phyloP scores from a whole-genome alignment of 2,888 invertebrate genomes.

The Blomia tropicalis region DNA sequence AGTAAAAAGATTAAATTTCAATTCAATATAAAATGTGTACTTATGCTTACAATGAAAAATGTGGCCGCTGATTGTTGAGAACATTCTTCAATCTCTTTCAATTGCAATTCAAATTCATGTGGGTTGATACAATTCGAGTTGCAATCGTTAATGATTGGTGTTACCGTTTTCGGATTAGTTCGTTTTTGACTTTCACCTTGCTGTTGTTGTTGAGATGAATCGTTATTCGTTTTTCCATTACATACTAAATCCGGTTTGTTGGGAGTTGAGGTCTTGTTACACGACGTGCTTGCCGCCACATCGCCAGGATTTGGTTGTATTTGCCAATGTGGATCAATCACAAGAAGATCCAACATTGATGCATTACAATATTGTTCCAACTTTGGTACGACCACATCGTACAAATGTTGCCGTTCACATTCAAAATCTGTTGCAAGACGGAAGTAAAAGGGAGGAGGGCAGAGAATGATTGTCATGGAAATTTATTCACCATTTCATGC shows the following conservation, averaged over 20 bases:
- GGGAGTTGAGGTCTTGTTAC: not conserved
- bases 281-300: not conserved
- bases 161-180: not conserved
- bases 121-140: conserved; percentile 29
- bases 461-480: not conserved
- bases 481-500: not conserved
- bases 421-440: conserved; percentile 31
- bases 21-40: not conserved
- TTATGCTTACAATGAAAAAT: conserved; percentile 28
- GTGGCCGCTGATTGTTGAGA: conserved; percentile 27
- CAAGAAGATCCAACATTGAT: conserved; percentile 27
- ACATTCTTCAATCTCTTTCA: conserved; percentile 28
- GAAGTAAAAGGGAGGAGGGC: not conserved
- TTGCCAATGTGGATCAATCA: conserved; percentile 29
- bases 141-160: conserved; percentile 14
- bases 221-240: not conserved
- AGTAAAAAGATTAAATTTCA: not conserved
- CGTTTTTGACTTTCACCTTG: not conserved
- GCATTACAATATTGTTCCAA: conserved; percentile 28
- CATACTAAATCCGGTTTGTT: not conserved
- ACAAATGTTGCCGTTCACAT: conserved; percentile 28
- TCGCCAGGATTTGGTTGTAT: not conserved
- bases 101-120: conserved; percentile 27
- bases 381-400: conserved; percentile 29
- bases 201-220: not conserved